Conservation (phyloP, 2,797 vertebrate species). For the Crocidura indochinensis region DNA sequence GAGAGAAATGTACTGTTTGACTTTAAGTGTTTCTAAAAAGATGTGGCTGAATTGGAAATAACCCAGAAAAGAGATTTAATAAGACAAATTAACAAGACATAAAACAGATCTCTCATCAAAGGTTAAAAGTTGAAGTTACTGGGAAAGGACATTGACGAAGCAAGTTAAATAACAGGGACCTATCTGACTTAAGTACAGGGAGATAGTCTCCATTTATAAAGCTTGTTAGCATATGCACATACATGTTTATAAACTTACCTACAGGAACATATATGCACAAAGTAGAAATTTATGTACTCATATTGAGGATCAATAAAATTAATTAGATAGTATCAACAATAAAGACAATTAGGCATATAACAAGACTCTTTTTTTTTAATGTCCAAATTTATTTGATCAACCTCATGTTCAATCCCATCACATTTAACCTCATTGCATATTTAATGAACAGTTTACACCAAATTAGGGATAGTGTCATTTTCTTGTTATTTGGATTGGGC, state of each 20-base stretch:
- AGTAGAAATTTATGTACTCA: neutral
- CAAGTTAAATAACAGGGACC: neutral
- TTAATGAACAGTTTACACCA: neutral
- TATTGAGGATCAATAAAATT: constrained; percentile 9
- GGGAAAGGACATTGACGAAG: neutral
- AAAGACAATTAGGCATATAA: constrained; percentile 53
- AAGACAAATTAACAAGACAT: constrained; percentile 60
- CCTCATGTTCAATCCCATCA: constrained; percentile 13
- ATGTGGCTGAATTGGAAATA: constrained; percentile 52
- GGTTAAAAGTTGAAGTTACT: constrained; percentile 73
- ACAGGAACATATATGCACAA: neutral
- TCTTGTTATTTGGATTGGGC: neutral
- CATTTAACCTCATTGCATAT: neutral
- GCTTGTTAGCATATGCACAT: rapidly evolving
- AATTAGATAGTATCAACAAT: constrained; percentile 28
- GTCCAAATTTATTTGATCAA: neutral
- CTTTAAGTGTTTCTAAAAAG: constrained; percentile 55
- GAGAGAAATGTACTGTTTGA: constrained; percentile 34
- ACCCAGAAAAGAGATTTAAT: constrained; percentile 48
- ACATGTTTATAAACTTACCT: neutral
- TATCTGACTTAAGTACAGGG: neutral
- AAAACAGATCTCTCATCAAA: constrained; percentile 63
- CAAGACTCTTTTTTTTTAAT: neutral
- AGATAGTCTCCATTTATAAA: neutral
- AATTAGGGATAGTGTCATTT: neutral